Percentiles rank a stretch among this genome's conserved stretches.
Conservation (phyloP, 2,797 vertebrate genomes). For the Notolepis coatsorum region DNA sequence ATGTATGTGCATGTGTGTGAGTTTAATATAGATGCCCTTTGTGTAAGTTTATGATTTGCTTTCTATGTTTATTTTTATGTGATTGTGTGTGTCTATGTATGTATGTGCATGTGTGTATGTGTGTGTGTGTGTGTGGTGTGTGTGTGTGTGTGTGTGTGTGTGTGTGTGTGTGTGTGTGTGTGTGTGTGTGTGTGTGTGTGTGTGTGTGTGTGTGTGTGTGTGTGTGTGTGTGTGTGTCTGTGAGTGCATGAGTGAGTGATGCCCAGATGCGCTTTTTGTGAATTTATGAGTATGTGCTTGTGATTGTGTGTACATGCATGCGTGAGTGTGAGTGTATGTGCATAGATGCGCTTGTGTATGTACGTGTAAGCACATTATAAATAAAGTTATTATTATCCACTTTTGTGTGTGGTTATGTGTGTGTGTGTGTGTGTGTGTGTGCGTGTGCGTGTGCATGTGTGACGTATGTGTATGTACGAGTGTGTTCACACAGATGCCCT, state of each 20-base stretch:
- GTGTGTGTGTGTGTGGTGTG: no score
- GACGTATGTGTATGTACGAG: conserved; percentile 26
- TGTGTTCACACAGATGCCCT: conserved; percentile 16
- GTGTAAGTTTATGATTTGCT: no score
- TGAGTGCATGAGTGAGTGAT: not conserved
- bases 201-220: conserved; percentile 21
- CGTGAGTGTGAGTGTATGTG: conserved; percentile 3
- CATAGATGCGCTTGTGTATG: not conserved
- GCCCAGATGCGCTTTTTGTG: no score
- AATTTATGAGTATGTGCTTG: not conserved
- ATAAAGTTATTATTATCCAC: no score
- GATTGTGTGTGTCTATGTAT: no score
- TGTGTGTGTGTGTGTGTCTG: not conserved
- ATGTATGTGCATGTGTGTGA: conserved; percentile 18
- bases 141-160: conserved; percentile 18
- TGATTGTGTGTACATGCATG: not conserved
- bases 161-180: conserved; percentile 12
- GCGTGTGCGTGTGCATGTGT: not conserved
- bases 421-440: conserved; percentile 7
- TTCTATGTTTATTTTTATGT: no score
- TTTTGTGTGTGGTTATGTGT: conserved; percentile 18
- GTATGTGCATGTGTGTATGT: no score
- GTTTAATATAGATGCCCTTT: no score
- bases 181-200: conserved; percentile 14
- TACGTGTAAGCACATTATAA: not conserved